A percentile compares a stretch with the other conserved stretches of the same genome.
Evolutionary conservation across 2,113 vertebrate genomes (phyloP).

Genomic region (Baryphthengus martii): DNA sequence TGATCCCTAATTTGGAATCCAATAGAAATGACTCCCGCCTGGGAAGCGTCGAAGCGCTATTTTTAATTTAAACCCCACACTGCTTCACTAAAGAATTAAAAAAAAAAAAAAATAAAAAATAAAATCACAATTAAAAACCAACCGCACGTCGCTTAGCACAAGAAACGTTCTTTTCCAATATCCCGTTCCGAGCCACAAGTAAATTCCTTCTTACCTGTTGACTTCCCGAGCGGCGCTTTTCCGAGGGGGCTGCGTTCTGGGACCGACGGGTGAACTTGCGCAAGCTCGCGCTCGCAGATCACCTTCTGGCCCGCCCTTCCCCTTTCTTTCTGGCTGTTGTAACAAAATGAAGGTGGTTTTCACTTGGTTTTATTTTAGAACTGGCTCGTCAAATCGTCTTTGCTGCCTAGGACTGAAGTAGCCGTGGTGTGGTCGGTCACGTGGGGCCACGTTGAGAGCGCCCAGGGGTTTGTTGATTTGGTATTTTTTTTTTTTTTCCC

Average conservation of each 20-base stretch:
- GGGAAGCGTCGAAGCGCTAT: not conserved
- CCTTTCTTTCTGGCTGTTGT: not conserved
- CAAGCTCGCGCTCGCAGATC: not conserved
- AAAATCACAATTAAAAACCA: not conserved
- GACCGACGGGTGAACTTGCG: not conserved
- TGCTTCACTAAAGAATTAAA: slow-evolving; percentile 6
- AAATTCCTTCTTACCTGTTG: not conserved
- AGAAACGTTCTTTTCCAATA: not conserved
- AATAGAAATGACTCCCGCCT: not conserved
- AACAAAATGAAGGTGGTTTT: not conserved
- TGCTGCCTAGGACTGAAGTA: not conserved
- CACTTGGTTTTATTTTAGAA: not conserved
- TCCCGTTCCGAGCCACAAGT: not conserved
- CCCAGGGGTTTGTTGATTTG: not conserved
- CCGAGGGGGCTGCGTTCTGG: not conserved
- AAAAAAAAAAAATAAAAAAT: not conserved
- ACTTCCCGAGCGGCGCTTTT: not conserved
- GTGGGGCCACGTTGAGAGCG: not conserved
- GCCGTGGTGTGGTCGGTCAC: not conserved
- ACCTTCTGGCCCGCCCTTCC: not conserved
- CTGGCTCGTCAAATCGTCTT: not conserved
- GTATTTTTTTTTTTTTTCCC: not conserved
- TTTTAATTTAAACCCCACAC: slow-evolving; percentile 1
- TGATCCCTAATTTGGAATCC: not conserved
- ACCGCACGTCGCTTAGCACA: not conserved